These are phyloP conservation scores for Carassius gibelio DNA, from an alignment of 2,113 vertebrate genomes.

Conservation along the genomic window DNA sequence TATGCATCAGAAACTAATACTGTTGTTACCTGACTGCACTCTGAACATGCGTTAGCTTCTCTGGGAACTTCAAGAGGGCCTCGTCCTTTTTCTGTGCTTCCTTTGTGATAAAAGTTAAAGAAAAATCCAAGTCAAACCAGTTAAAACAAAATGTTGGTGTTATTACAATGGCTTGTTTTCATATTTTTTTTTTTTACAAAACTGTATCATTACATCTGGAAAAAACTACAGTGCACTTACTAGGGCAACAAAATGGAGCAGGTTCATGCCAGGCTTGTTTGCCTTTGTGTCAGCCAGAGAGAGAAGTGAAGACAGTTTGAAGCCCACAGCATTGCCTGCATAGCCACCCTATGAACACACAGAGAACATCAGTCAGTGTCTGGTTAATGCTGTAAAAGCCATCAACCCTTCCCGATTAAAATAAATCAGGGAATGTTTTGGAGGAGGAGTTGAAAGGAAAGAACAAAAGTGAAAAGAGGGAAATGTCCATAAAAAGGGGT, in stretches of 20 bases:
- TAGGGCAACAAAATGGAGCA: slow-evolving; percentile 96
- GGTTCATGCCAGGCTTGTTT: slow-evolving; percentile 97
- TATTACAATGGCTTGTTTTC: neutral
- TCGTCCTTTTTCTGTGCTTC: slow-evolving; percentile 96
- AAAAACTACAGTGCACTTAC: slow-evolving; percentile 68
- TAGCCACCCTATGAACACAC: slow-evolving; percentile 86
- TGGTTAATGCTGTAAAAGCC: slow-evolving; percentile 26
- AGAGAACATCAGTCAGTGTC: slow-evolving; percentile 15
- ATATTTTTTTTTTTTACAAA: neutral
- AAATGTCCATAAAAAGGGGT: neutral
- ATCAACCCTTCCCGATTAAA: neutral
- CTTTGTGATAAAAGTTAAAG: slow-evolving; percentile 66
- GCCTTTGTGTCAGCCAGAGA: slow-evolving; percentile 96
- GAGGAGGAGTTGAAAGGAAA: neutral
- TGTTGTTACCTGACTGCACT: slow-evolving; percentile 86
- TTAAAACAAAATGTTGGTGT: neutral
- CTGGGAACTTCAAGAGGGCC: slow-evolving; percentile 86
- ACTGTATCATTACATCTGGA: neutral
- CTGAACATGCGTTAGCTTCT: slow-evolving; percentile 86
- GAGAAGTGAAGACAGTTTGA: slow-evolving; percentile 95
- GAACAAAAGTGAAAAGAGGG: neutral
- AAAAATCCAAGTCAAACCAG: neutral
- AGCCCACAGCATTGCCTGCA: slow-evolving; percentile 95
- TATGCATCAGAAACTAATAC: slow-evolving; percentile 1
- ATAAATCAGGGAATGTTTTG: neutral